A percentile compares a stretch with the other conserved stretches of the same genome.
Conservation (phyloP, 2,888 invertebrate genomes). For the Habrosyne pyritoides region DNA sequence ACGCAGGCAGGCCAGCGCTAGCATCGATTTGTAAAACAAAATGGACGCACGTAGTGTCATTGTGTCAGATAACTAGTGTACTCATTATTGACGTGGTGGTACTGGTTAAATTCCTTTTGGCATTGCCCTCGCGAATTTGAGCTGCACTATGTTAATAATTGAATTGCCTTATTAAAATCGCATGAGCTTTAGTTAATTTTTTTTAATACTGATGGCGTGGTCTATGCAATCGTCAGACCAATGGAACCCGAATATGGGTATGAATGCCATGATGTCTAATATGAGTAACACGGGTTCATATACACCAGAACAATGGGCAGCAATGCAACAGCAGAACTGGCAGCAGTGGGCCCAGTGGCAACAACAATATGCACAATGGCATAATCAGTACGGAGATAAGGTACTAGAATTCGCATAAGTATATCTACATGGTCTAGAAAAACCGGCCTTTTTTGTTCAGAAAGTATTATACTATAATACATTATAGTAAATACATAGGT, state of each 20-base stretch:
- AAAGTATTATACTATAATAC: too few relatives aligned
- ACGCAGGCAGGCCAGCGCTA: too few relatives aligned
- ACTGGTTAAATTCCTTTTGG: too few relatives aligned
- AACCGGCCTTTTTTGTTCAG: too few relatives aligned
- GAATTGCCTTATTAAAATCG: not conserved
- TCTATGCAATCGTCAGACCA: constrained; percentile 57
- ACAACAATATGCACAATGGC: constrained; percentile 90
- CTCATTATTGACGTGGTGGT: not conserved
- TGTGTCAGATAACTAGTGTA: not conserved
- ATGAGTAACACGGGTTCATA: constrained; percentile 69
- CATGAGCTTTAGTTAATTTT: not conserved
- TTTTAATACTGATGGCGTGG: constrained; percentile 64
- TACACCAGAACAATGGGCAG: constrained; percentile 87
- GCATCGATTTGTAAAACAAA: not conserved
- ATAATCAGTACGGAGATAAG: constrained; percentile 89
- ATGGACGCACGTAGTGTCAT: not conserved
- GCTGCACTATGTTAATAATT: not conserved
- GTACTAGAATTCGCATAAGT: constrained; percentile 57
- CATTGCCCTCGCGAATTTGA: too few relatives aligned
- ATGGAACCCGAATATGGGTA: constrained; percentile 60
- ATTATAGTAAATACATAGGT: too few relatives aligned
- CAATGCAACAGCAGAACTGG: constrained; percentile 88
- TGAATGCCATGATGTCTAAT: constrained; percentile 40
- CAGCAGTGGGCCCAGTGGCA: constrained; percentile 91
- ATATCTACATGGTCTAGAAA: not conserved